Conservation (phyloP, 1,140 invertebrate genomes). For the Pristionchus pacificus region DNA sequence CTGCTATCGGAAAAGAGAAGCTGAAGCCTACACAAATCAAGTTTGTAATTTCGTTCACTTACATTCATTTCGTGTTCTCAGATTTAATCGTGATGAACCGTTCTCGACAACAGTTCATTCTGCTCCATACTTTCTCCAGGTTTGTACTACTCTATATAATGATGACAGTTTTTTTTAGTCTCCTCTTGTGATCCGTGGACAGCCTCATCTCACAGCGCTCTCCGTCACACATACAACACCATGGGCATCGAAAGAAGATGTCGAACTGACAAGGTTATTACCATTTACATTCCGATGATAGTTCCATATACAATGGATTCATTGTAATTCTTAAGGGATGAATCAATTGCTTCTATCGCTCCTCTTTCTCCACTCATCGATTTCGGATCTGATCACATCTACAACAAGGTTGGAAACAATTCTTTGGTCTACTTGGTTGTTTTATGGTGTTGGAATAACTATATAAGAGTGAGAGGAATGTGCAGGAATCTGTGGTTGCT, state of each 20-base stretch:
- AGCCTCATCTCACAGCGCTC: slow-evolving; percentile 47
- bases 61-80: slow-evolving; percentile 23
- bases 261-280: not conserved
- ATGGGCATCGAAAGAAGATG: not conserved
- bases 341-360: slow-evolving; percentile 41
- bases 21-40: slow-evolving; percentile 3
- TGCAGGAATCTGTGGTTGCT: slow-evolving; percentile 25
- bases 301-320: too few relatives aligned
- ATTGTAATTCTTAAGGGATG: slow-evolving; percentile 18
- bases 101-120: slow-evolving; percentile 30
- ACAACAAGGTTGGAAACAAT: slow-evolving; percentile 43
- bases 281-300: not conserved
- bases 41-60: slow-evolving; percentile 14
- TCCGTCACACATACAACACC: not conserved
- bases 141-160: not conserved
- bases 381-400: slow-evolving; percentile 44
- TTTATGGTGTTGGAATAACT: not conserved
- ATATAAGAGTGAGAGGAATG: not conserved
- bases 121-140: slow-evolving; percentile 5
- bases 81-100: slow-evolving; percentile 43
- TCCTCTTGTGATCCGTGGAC: slow-evolving; percentile 42
- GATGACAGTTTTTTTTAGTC: slow-evolving; percentile 20
- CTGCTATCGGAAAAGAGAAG: slow-evolving; percentile 7
- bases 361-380: slow-evolving; percentile 53
- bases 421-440: too few relatives aligned